Percentiles rank a stretch among this genome's conserved stretches.
Conservation (phyloP, 2,797 vertebrate genomes). For the Tapirus indicus region DNA sequence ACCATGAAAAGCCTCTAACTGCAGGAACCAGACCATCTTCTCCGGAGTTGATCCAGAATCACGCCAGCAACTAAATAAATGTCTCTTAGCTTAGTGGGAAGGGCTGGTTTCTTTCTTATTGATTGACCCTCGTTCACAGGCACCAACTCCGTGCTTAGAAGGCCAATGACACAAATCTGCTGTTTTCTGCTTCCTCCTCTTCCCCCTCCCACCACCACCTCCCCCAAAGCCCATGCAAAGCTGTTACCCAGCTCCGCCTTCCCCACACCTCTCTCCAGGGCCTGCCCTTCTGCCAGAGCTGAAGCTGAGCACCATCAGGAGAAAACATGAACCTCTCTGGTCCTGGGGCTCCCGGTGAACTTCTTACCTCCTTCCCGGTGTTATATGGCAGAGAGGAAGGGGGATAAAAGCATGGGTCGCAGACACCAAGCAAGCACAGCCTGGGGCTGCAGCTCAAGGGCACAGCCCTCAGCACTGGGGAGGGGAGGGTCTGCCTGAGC, state of each 20-base stretch:
- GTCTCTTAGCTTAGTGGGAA: background rate
- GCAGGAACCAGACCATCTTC: background rate
- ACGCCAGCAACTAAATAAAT: constrained; percentile 13
- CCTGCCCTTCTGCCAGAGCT: background rate
- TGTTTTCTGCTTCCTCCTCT: background rate
- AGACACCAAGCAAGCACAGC: background rate
- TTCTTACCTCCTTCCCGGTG: background rate
- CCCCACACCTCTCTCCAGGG: background rate
- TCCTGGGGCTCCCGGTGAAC: background rate
- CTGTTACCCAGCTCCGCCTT: background rate
- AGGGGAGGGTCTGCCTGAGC: background rate
- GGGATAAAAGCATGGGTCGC: background rate
- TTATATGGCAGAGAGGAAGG: background rate
- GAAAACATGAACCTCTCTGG: background rate
- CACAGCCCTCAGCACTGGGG: background rate
- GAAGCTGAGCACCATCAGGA: background rate
- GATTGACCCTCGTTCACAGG: background rate
- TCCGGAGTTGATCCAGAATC: background rate
- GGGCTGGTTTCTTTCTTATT: background rate
- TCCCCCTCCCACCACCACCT: background rate
- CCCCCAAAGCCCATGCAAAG: background rate
- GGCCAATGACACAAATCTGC: background rate
- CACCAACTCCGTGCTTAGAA: background rate
- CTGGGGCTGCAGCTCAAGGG: background rate
- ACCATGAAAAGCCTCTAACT: background rate